phyloP scores from a whole-genome alignment of 2,888 invertebrate species.

The Uropetala carovei region DNA sequence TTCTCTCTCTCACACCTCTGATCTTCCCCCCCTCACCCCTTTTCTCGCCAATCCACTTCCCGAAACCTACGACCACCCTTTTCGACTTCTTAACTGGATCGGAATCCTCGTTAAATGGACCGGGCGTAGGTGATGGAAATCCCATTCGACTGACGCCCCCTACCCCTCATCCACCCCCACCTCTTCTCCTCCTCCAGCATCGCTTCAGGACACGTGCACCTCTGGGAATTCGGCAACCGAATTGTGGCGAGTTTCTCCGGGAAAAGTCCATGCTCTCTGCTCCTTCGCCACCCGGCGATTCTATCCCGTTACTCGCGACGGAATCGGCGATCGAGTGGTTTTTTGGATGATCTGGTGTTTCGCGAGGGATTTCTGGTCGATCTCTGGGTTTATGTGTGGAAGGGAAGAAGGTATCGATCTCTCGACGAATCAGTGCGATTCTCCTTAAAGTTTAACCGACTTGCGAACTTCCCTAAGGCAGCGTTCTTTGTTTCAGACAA shows the following conservation, averaged over 20 bases:
- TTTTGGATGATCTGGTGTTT: slow-evolving; percentile 1
- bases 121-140: slow-evolving; percentile 48
- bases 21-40: neutral
- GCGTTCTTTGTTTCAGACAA: too few species aligned
- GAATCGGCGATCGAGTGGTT: slow-evolving; percentile 14
- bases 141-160: slow-evolving; percentile 36
- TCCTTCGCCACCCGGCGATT: too few species aligned
- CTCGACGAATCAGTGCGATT: neutral
- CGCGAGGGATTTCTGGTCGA: slow-evolving; percentile 1
- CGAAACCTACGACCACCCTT: slow-evolving; percentile 14
- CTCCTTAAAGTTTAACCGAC: neutral
- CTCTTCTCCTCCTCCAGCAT: neutral
- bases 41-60: slow-evolving; percentile 23
- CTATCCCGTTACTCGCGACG: neutral
- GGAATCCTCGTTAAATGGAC: slow-evolving; percentile 46
- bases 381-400: neutral
- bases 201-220: slow-evolving; percentile 32
- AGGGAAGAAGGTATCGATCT: neutral
- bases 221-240: slow-evolving; percentile 30
- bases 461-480: too few species aligned
- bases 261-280: neutral
- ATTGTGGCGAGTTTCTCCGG: slow-evolving; percentile 15
- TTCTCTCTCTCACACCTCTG: neutral
- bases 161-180: too few species aligned
- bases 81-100: slow-evolving; percentile 37